Evolutionary conservation across 2,888 invertebrate genomes (phyloP), one percentile per base, ranked within the genome.

Genomic region (Augochlorella aurata): DNA sequence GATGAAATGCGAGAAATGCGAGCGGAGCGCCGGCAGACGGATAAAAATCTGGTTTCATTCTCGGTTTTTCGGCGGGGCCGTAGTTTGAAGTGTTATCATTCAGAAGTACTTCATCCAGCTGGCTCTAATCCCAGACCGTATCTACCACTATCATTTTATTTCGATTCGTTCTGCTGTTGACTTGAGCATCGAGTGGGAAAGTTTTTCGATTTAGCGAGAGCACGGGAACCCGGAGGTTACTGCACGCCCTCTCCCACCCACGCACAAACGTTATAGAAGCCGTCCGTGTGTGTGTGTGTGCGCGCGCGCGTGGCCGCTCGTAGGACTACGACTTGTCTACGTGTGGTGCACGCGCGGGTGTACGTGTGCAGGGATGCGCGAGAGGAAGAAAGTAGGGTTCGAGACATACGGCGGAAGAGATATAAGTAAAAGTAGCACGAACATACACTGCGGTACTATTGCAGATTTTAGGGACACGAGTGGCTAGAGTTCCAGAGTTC

Each of bases 201-300:
- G 88, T 89, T 89, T 89, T 89, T 89, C 89, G 88, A 88, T 89
- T 88, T 87, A 83, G 84, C 85, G 69, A 50, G 63, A 80, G 79
- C 52, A 79, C 79, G 38, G 68, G 47, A 77, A 77, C 75, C 66
- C 72, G 71, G 50, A 58, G 66, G 65, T 63, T 63, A 54, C 63
- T n/a, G 66, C 61, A 54, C 54, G 21, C n/a, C 21, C 21, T 0
- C 21, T 4, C 5, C 4, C 7, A 3, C 38, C 5, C 5, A 7
- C 38, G 38, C 38, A 38, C 38, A 38, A 38, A 38, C 38, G 38
- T 3, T 5, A 38, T 38, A 38, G 38, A 38, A 38, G 38, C 38
- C 7, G 38, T 38, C 38, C 5, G 5, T 29, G 29, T 29, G 29
- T 29, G 38, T 38, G 38, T 38, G 38, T 7, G 5, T 4, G 38